Evolutionary conservation across 2,797 vertebrate species (phyloP).

Genomic region (Bradypus variegatus): DNA sequence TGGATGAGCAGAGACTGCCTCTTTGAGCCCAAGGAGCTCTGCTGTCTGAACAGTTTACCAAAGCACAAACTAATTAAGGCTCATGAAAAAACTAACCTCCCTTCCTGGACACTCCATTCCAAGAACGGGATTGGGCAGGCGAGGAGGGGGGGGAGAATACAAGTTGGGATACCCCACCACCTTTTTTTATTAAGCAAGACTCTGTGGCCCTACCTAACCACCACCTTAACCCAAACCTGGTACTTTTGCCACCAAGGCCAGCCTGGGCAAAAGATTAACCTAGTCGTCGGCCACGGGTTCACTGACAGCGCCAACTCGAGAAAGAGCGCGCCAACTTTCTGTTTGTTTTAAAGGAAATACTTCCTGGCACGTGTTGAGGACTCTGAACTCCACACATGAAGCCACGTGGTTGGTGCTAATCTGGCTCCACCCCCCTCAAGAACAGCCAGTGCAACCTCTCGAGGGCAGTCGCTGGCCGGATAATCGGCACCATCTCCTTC

Average conservation of each 20-base stretch:
- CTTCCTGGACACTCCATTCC: background rate
- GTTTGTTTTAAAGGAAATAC: conserved; percentile 66
- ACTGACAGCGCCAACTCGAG: conserved; percentile 1
- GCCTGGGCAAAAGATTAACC: conserved; percentile 53
- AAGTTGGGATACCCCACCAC: background rate
- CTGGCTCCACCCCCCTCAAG: conserved; percentile 34
- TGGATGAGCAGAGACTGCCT: background rate
- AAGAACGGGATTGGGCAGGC: background rate
- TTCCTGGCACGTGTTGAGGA: conserved; percentile 66
- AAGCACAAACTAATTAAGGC: background rate
- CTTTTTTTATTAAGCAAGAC: background rate
- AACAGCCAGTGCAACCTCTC: background rate
- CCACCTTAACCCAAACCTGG: background rate
- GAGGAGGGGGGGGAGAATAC: background rate
- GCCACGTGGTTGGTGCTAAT: conserved; percentile 55
- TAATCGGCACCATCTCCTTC: background rate
- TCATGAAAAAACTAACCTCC: background rate
- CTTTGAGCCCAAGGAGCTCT: background rate
- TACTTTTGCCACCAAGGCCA: conserved; percentile 26
- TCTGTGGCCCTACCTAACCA: background rate
- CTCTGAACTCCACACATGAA: conserved; percentile 61
- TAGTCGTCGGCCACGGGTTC: conserved; percentile 9
- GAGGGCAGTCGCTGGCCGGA: background rate
- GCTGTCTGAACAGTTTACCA: conserved; percentile 12
- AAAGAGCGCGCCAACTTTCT: conserved; percentile 50